Evolutionary conservation across 2,888 invertebrate genomes (phyloP).

Genomic region (Amiota mariae): DNA sequence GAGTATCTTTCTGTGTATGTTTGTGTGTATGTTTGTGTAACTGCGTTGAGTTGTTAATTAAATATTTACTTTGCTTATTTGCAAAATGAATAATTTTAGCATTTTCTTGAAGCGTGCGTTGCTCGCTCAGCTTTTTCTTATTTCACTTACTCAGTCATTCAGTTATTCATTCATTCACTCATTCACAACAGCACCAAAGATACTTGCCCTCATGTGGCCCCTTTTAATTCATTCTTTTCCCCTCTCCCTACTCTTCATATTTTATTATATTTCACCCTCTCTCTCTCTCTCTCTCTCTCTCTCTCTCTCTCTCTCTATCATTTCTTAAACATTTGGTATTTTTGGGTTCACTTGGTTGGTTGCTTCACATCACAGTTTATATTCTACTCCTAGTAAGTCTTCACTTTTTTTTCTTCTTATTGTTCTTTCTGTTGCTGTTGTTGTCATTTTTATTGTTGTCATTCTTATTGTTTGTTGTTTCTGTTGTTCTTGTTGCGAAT

Average conservation of each 20-base stretch:
- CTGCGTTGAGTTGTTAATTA: slow-evolving; percentile 62
- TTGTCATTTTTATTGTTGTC: neutral
- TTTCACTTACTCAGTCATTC: too few species aligned
- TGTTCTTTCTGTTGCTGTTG: slow-evolving; percentile 17
- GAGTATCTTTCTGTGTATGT: slow-evolving; percentile 7
- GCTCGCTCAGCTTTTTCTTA: too few species aligned
- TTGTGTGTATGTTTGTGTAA: slow-evolving; percentile 24
- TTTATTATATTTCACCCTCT: too few species aligned
- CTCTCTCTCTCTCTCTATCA: too few species aligned
- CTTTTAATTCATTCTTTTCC: neutral
- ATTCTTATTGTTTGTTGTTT: neutral
- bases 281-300: too few species aligned
- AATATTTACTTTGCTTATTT: slow-evolving; percentile 69
- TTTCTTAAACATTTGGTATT: too few species aligned
- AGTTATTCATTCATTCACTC: neutral
- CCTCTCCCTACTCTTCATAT: neutral
- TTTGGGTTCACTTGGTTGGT: too few species aligned
- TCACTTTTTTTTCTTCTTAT: neutral
- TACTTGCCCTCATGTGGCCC: slow-evolving; percentile 32
- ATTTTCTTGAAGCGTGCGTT: slow-evolving; percentile 53
- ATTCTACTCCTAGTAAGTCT: neutral
- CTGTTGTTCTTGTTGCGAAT: slow-evolving; percentile 35
- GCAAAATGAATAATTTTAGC: slow-evolving; percentile 68
- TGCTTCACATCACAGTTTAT: slow-evolving; percentile 21
- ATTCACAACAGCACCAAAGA: neutral